Evolutionary conservation across 2,888 invertebrate genomes (phyloP), one percentile per base, ranked within the genome.

Genomic region (Melipona bicolor): DNA sequence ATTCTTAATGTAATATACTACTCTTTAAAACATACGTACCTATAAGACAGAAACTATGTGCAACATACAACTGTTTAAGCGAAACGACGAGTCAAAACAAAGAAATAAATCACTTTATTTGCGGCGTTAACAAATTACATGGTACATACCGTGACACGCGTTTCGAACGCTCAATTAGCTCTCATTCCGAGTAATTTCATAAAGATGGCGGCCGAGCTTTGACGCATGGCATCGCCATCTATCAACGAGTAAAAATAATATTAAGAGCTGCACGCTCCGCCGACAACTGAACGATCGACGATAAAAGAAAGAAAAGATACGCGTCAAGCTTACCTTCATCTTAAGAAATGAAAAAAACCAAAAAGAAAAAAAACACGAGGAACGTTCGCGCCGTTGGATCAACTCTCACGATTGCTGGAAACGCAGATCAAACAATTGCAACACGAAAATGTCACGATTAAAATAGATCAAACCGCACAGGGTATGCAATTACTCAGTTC

Each of bases 401-500:
- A 17, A 27, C 15, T 21, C 17, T 19, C 67, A 54, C 74, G n/a
- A 65, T 67, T 49, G 43, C 27, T 50, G 61, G n/a, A 43, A 21
- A 43, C n/a, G 24, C 15, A 19, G 13, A 24, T 15, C 2, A 19
- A 68, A 32, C 9, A 32, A 61, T 83, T 64, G 61, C 19, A n/a
- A 43, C 61, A 27, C 43, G 83, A 73, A 61, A 78, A 83, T 84
- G 70, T 65, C 74, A 49, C n/a, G 61, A 80, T 27, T 36, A 64
- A 85, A 84, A 85, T 85, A 84, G 81, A 84, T 75, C 27, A 69
- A 73, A 9, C 65, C 52, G 56, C 73, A 64, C 56, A 43, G 50
- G 21, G 62, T 27, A 72, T 81, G 77, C 80, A 71, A 77, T 77
- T 77, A 84, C 74, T 84, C 85, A 11, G 73, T 73, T 74, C 73